These are phyloP conservation scores for Clytia hemisphaerica DNA, from an alignment of 30 jellyfish, hydroid and myxozoan genomes.

Conservation along the genomic window DNA sequence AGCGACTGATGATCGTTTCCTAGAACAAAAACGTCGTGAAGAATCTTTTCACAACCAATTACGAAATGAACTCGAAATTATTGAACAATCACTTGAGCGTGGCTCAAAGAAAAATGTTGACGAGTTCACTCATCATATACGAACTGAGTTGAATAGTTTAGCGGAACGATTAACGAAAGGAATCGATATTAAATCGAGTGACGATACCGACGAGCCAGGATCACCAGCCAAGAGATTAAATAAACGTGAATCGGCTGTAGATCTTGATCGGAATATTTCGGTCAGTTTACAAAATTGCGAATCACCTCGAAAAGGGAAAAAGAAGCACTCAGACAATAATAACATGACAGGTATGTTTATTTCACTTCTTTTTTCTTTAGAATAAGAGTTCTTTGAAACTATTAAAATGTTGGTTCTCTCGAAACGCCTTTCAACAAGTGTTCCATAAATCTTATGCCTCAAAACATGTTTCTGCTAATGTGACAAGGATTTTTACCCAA, in stretches of 20 bases:
- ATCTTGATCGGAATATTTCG: constrained; percentile 20
- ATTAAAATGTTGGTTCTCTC: too few relatives aligned
- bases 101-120: constrained; percentile 36
- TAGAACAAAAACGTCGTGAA: constrained; percentile 24
- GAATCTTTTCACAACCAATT: constrained; percentile 22
- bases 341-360: too few relatives aligned
- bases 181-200: background rate
- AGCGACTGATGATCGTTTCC: constrained; percentile 38
- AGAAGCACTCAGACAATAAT: too few relatives aligned
- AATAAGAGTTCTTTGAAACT: too few relatives aligned
- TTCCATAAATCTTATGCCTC: too few relatives aligned
- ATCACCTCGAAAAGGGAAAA: background rate
- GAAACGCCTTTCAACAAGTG: too few relatives aligned
- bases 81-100: constrained; percentile 18
- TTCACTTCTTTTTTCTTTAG: too few relatives aligned
- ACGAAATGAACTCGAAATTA: constrained; percentile 20
- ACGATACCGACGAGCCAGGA: background rate
- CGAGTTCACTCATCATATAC: constrained; percentile 28
- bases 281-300: constrained; percentile 22
- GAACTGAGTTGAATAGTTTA: constrained; percentile 14
- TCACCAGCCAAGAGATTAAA: background rate
- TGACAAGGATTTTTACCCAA: too few relatives aligned
- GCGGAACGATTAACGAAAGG: constrained; percentile 20
- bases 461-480: too few relatives aligned
- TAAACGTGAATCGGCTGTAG: constrained; percentile 27